Conservation (phyloP, 1,140 invertebrate genomes). For the Oscheius sp. region DNA sequence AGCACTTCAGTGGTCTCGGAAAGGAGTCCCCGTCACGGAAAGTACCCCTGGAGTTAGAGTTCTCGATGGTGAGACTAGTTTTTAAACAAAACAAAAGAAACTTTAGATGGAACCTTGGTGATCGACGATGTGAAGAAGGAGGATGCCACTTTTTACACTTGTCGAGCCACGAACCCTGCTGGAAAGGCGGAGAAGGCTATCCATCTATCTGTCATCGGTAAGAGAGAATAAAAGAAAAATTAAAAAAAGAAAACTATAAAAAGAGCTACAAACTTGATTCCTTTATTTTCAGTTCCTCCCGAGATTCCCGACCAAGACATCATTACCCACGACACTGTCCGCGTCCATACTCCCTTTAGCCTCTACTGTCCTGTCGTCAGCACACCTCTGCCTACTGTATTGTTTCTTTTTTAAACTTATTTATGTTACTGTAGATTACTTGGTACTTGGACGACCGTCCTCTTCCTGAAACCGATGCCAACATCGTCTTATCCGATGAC, state of each 20-base stretch:
- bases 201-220: conserved; percentile 64
- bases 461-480: conserved; percentile 7
- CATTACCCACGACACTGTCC: conserved; percentile 35
- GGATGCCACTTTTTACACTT: conserved; percentile 77
- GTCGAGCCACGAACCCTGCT: conserved; percentile 76
- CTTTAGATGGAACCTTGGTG: conserved; percentile 64
- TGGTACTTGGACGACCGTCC: conserved; percentile 43
- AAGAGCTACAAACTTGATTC: background rate
- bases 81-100: conserved; percentile 11
- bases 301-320: conserved; percentile 42
- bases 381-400: conserved; percentile 35
- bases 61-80: conserved; percentile 14
- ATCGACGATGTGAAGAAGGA: conserved; percentile 74
- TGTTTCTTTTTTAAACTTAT: background rate
- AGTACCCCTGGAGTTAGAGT: conserved; percentile 18
- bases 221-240: background rate
- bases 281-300: conserved; percentile 39
- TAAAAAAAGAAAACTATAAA: background rate
- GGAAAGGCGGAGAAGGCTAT: conserved; percentile 68
- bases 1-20: conserved; percentile 33
- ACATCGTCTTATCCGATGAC: conserved; percentile 43
- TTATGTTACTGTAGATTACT: conserved; percentile 29
- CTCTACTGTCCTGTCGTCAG: conserved; percentile 50
- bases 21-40: conserved; percentile 24
- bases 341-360: conserved; percentile 40